Conservation (phyloP, 1,140 invertebrate species). For the Drosophila tani region DNA sequence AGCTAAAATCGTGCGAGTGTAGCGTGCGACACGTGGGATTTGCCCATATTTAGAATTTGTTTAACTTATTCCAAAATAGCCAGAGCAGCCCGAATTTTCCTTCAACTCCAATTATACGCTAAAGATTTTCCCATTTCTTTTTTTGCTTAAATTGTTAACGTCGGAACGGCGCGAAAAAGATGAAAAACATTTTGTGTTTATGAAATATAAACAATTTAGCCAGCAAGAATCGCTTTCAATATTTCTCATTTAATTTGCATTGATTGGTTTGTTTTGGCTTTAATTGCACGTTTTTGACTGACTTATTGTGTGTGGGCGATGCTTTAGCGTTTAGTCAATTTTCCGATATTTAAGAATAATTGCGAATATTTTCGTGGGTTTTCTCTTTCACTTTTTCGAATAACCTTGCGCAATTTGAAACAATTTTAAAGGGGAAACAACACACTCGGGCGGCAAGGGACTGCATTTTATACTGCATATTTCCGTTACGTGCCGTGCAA, state of each 20-base stretch:
- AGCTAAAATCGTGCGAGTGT: too few relatives aligned
- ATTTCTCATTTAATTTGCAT: constrained; percentile 38
- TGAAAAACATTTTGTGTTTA: constrained; percentile 43
- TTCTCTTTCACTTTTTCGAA: constrained; percentile 39
- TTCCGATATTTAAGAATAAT: constrained; percentile 24
- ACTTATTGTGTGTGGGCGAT: constrained; percentile 35
- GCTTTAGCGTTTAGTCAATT: constrained; percentile 19
- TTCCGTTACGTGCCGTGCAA: constrained; percentile 57
- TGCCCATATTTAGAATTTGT: background rate
- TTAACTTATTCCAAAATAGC: background rate
- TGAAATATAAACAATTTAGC: constrained; percentile 63
- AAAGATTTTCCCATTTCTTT: background rate
- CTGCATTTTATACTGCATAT: constrained; percentile 37
- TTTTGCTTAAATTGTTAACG: constrained; percentile 31
- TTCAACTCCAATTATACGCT: background rate
- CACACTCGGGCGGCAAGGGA: background rate
- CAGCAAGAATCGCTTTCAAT: constrained; percentile 42
- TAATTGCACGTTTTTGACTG: constrained; percentile 56
- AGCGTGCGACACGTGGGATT: too few relatives aligned
- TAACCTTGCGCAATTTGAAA: constrained; percentile 45
- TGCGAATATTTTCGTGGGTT: constrained; percentile 1
- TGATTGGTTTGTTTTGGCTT: constrained; percentile 48
- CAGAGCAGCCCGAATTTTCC: constrained; percentile 8
- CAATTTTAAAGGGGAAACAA: constrained; percentile 5
- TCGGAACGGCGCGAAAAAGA: constrained; percentile 39